Evolutionary conservation across 2,888 invertebrate genomes (phyloP).

Genomic region (Lysandra bellargus): DNA sequence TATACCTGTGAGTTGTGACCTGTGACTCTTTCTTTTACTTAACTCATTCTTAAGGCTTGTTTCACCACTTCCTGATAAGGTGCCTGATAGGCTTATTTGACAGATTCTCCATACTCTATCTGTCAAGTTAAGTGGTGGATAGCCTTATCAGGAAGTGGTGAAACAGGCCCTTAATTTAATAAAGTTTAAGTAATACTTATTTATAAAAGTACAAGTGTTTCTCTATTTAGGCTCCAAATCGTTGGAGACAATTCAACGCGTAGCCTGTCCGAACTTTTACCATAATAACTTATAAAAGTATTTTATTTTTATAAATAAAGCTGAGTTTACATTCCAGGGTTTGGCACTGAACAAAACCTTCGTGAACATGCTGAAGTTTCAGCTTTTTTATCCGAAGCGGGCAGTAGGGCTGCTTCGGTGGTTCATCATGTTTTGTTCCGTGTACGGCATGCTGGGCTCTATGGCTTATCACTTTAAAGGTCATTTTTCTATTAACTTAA

Average conservation of each 20-base stretch:
- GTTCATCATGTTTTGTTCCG: slow-evolving; percentile 77
- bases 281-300: background rate
- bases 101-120: too few species aligned
- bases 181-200: too few species aligned
- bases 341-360: slow-evolving; percentile 84
- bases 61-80: too few species aligned
- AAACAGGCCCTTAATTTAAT: too few species aligned
- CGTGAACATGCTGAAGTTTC: slow-evolving; percentile 82
- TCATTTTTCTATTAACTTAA: slow-evolving; percentile 40
- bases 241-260: background rate
- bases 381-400: slow-evolving; percentile 79
- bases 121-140: too few species aligned
- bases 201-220: too few species aligned
- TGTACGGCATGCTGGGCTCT: slow-evolving; percentile 53
- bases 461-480: slow-evolving; percentile 64
- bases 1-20: too few species aligned
- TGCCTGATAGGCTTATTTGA: too few species aligned
- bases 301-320: background rate
- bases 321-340: slow-evolving; percentile 63
- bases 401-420: slow-evolving; percentile 80
- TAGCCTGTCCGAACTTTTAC: background rate
- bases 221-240: background rate
- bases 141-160: too few species aligned
- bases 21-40: too few species aligned
- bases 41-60: too few species aligned